Evolutionary conservation across 2,888 invertebrate species (phyloP).

Genomic region (Parnassius orleans): DNA sequence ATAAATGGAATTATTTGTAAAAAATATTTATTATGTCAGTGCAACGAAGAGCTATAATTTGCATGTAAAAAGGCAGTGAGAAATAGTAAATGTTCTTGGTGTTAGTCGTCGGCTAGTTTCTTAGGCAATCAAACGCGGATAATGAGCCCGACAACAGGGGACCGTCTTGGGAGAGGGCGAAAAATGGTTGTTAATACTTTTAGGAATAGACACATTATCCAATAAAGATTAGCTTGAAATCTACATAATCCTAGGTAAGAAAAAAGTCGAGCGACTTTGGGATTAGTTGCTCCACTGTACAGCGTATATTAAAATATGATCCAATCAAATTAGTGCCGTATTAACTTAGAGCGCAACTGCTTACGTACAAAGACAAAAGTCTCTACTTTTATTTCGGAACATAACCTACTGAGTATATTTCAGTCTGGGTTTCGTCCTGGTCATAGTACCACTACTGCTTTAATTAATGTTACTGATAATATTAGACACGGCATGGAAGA

Average conservation of each 20-base stretch:
- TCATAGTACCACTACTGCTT: no score
- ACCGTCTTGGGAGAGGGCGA: not conserved
- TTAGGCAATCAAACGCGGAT: not conserved
- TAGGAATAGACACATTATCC: not conserved
- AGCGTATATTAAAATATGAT: no score
- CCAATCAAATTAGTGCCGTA: no score
- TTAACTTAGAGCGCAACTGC: no score
- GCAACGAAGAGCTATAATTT: not conserved
- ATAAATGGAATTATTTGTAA: no score
- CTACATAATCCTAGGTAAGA: not conserved
- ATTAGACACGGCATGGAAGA: no score
- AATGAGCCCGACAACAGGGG: not conserved
- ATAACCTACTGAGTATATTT: no score
- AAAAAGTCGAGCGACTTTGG: not conserved
- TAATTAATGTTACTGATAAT: no score
- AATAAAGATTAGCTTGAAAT: not conserved
- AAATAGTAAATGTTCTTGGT: slow-evolving; percentile 1
- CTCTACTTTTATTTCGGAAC: no score
- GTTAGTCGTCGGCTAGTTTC: not conserved
- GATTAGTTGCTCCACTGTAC: not conserved
- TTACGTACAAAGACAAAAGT: no score
- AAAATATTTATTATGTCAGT: no score
- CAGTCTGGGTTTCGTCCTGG: no score
- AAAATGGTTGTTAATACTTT: not conserved
- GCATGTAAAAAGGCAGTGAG: not conserved